Base-by-base conservation (phyloP, 2,888 invertebrate genomes). In the Drosophila anomalata region DNA sequence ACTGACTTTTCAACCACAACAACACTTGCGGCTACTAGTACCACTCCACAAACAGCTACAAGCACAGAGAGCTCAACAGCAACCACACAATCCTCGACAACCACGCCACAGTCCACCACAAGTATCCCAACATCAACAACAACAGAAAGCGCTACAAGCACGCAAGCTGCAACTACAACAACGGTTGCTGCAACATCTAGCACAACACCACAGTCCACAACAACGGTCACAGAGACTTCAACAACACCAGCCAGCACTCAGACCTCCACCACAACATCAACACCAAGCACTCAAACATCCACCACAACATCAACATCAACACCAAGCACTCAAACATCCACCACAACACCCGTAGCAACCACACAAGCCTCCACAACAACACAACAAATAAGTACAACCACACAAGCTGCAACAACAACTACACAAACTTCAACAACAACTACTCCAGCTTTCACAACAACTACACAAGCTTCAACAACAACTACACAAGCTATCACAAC, bases 21-120 rank as follows among this genome's bases (percentile, higher is more conserved):
- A 4, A 51, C 52, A 22, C 22, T 41, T 9, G 12, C 36, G 46
- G 17, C 20, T 9, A 31, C 48, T 33, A 29, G 44, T 42, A 58
- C 41, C 17, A 63, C 8, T 7, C 47, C 9, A 31, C 39, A 29
- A 8, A 44, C 41, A n/a, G 6, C 57, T 22, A 55, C 44, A 29
- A 22, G 53, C 1, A 36, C 68, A 11, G 31, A 51, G 14, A 29
- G 51, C 17, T 46, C 61, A 12, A 20, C 68, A 42, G 2, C 51
- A 26, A 11, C 41, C 24, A 39, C 53, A 12, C 31, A 58, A 51
- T 3, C 48, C n/a, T 7, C 46, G 9, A 44, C 48, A 11, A 39
- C 69, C 14, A 44, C 57, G 9, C 17, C 55, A 12, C 46, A 52
- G 47, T 12, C 57, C n/a, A 54, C 42, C 29, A 60, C 52, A 20